Base-by-base conservation (phyloP, 2,797 vertebrate genomes). In the Martes flavigula region DNA sequence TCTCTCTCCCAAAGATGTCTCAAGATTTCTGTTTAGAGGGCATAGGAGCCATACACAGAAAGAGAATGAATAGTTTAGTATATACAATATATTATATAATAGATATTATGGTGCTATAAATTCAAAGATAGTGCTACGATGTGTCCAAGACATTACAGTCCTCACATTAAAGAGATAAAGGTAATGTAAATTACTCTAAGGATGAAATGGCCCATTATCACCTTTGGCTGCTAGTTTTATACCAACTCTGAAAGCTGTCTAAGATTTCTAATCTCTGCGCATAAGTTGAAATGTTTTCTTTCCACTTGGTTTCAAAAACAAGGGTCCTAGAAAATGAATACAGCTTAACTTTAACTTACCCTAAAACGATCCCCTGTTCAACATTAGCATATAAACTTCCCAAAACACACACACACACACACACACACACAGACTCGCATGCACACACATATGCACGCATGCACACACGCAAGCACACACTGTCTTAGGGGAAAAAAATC, bases 301-400 rank as follows among this genome's bases (percentile, higher is more conserved):
- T 75, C 56, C n/a, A 95, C 32, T 54, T 78, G 21, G 43, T 91
- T 91, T 95, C 73, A 72, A 89, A 95, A 90, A 18, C 25, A 84
- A 93, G 18, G 18, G 2, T 23, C 25, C 68, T 77, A 75, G 68
- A 86, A 94, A 83, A 18, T 72, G 62, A 60, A 82, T 48, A 62
- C 9, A 84, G 9, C 75, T 95, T 32, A 56, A 46, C 87, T 23
- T 85, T 85, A 81, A 51, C 58, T 91, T 83, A 84, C 30, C 18
- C 20, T 72, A 78, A 78, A 97, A 81, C 30, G 12, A 1, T 40
- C 2, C 14, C 46, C 48, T 87, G 27, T 40, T 56, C 23, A 88
- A 7, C 1, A 68, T 68, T 27, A 68, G 38, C 4, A 30, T n/a
- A 64, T 4, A 84, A 30, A n/a, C 12, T 30, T 18, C 13, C 70